A percentile compares a stretch with the other conserved stretches of the same genome.
Evolutionary conservation across 2,113 vertebrate genomes (phyloP).

Genomic region (Percina caprodes): DNA sequence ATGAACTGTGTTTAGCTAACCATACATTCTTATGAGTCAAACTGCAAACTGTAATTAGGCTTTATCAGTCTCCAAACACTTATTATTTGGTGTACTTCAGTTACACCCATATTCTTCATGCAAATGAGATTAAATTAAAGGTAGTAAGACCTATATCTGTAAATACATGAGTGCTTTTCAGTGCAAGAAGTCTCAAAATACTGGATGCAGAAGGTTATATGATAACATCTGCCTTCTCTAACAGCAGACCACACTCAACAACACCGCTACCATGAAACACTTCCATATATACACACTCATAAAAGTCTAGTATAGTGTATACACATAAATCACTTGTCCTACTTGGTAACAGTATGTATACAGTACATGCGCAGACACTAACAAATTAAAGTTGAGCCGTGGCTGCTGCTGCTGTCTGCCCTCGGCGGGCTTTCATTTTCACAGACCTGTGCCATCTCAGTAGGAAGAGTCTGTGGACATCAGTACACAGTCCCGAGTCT

Average conservation of each 20-base stretch:
- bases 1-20: neutral
- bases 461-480: constrained; percentile 53
- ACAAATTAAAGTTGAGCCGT: constrained; percentile 59
- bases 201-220: constrained; percentile 4
- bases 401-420: constrained; percentile 43
- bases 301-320: constrained; percentile 46
- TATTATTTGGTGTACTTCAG: neutral
- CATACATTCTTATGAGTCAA: neutral
- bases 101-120: neutral
- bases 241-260: constrained; percentile 21
- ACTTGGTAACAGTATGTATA: constrained; percentile 55
- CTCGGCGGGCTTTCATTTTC: constrained; percentile 61
- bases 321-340: constrained; percentile 58
- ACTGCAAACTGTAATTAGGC: neutral
- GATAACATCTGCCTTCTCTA: constrained; percentile 36
- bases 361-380: constrained; percentile 58
- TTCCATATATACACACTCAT: constrained; percentile 50
- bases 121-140: neutral
- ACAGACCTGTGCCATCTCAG: constrained; percentile 64
- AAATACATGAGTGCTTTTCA: constrained; percentile 55
- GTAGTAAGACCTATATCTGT: constrained; percentile 11
- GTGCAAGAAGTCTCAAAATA: constrained; percentile 46
- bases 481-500: constrained; percentile 16
- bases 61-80: neutral
- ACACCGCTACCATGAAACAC: neutral